Conservation (phyloP, 2,797 vertebrate species). For the Microcaecilia unicolor region DNA sequence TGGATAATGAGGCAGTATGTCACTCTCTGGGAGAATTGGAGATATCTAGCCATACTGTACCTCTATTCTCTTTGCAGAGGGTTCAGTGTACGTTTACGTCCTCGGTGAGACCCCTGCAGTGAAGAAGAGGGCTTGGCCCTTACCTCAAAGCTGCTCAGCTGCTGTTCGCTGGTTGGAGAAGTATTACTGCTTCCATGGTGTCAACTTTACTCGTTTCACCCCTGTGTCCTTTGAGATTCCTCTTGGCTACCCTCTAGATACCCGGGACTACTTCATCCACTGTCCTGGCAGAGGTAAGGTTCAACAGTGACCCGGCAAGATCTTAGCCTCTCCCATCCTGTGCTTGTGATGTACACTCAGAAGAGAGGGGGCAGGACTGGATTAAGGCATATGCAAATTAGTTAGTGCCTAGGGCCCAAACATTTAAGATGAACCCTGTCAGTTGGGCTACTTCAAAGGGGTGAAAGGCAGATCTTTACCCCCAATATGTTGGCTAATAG, state of each 20-base stretch:
- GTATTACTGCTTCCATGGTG: constrained; percentile 77
- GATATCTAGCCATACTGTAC: no score
- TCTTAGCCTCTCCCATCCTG: rapidly evolving
- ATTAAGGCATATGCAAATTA: no score
- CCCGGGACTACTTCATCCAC: constrained; percentile 69
- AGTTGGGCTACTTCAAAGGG: no score
- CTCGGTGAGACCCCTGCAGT: neutral
- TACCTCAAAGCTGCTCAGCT: constrained; percentile 54
- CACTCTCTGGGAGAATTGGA: no score
- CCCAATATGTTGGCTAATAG: no score
- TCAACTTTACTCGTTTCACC: constrained; percentile 68
- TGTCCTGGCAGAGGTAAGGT: constrained; percentile 64
- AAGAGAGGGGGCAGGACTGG: no score
- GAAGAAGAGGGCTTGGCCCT: constrained; percentile 59
- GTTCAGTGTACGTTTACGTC: constrained; percentile 2
- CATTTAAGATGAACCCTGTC: no score
- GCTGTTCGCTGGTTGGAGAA: constrained; percentile 67
- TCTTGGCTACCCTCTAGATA: constrained; percentile 58
- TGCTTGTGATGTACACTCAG: rapidly evolving
- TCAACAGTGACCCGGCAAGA: no score
- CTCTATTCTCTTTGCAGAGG: neutral
- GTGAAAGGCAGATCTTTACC: no score
- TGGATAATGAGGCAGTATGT: no score
- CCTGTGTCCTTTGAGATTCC: constrained; percentile 51
- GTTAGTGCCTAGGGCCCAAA: no score